Evolutionary conservation across 2,797 vertebrate genomes (phyloP).

Genomic region (Acrossocheilus wenchowensis): DNA sequence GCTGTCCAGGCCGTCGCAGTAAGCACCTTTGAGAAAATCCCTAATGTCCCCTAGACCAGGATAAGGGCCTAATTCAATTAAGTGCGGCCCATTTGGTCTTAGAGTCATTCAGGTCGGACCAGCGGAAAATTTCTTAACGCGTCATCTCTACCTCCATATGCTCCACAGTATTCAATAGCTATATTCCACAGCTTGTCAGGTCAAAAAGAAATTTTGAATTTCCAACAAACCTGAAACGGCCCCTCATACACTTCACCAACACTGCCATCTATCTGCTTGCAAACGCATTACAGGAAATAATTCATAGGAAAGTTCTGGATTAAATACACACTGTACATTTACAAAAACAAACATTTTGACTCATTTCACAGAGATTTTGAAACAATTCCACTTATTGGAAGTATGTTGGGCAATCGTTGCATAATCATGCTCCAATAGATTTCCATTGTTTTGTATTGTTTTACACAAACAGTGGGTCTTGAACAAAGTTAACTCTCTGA

Average conservation of each 20-base stretch:
- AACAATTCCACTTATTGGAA: neutral
- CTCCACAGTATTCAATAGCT: neutral
- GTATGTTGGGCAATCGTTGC: neutral
- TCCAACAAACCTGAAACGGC: neutral
- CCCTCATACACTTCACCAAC: neutral
- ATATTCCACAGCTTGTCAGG: neutral
- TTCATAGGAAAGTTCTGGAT: neutral
- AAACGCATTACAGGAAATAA: neutral
- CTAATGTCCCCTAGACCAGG: constrained; percentile 66
- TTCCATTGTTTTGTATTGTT: neutral
- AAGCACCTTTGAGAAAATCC: constrained; percentile 76
- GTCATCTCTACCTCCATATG: constrained; percentile 37
- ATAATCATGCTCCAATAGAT: neutral
- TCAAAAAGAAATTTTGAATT: neutral
- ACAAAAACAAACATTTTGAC: neutral
- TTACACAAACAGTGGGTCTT: neutral
- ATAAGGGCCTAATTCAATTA: constrained; percentile 71
- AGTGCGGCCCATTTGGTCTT: constrained; percentile 22
- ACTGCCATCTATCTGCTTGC: constrained; percentile 42
- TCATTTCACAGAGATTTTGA: neutral
- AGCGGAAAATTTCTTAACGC: constrained; percentile 40
- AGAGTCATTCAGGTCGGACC: constrained; percentile 33
- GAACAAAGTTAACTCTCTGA: neutral
- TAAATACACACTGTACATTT: neutral
- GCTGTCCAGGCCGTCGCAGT: constrained; percentile 51